Evolutionary conservation across 2,888 invertebrate genomes (phyloP).

Genomic region (Pristionchus entomophagus): DNA sequence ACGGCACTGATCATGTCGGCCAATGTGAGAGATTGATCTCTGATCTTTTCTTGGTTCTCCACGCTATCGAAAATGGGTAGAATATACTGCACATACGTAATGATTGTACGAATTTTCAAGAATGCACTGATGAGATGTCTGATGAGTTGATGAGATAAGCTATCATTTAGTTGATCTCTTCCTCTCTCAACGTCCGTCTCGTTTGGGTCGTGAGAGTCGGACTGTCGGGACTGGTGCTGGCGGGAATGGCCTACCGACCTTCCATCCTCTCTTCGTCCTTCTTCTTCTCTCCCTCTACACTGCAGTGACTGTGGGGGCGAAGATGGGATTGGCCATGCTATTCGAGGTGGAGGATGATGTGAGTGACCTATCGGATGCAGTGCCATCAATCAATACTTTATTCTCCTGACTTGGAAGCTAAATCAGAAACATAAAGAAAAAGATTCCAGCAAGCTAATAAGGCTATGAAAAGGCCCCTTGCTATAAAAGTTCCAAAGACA

Average conservation of each 20-base stretch:
- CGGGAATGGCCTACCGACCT: constrained; percentile 78
- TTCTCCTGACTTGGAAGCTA: no score
- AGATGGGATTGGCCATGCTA: constrained; percentile 53
- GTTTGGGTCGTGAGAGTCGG: constrained; percentile 53
- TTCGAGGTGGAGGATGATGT: constrained; percentile 78
- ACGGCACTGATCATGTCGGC: constrained; percentile 81
- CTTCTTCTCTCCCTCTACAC: constrained; percentile 26
- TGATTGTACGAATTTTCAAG: not conserved
- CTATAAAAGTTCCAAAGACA: not conserved
- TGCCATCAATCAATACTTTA: no score
- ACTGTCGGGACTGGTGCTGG: constrained; percentile 79
- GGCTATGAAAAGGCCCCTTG: no score
- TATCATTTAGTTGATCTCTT: not conserved
- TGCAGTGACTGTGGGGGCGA: not conserved
- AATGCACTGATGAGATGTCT: not conserved
- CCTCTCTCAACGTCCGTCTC: constrained; percentile 27
- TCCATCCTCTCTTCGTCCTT: constrained; percentile 63
- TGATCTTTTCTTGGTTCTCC: not conserved
- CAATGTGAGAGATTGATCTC: constrained; percentile 10
- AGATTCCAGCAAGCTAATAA: no score
- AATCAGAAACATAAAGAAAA: no score
- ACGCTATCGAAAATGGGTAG: no score
- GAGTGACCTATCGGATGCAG: no score
- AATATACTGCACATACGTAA: no score
- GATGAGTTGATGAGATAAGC: no score